phyloP scores from a whole-genome alignment of 1,140 invertebrate genomes.

The Leptopilina boulardi region DNA sequence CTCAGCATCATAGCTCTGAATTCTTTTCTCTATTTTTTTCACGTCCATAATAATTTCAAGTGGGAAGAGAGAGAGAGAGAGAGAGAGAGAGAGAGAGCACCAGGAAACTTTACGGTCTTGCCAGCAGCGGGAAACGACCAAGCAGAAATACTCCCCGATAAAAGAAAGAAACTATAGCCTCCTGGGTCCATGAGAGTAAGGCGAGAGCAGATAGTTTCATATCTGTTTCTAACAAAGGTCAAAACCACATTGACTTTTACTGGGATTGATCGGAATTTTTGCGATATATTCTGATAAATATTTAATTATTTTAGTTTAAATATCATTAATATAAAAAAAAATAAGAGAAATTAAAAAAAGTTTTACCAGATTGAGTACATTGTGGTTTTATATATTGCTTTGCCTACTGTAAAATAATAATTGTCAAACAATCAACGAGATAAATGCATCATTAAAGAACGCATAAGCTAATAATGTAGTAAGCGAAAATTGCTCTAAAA shows the following conservation, averaged over 20 bases:
- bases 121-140: conserved; percentile 1
- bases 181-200: not conserved
- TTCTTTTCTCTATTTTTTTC: conserved; percentile 22
- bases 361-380: not conserved
- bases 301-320: too few species aligned
- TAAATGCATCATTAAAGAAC: not conserved
- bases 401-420: not conserved
- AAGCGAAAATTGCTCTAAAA: conserved; percentile 12
- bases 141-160: conserved; percentile 22
- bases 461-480: not conserved
- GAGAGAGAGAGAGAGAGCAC: too few species aligned
- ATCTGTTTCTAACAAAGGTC: not conserved
- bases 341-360: not conserved
- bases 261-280: too few species aligned
- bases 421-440: not conserved
- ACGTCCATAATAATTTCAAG: conserved; percentile 18
- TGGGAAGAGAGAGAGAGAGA: too few species aligned
- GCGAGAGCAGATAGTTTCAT: conserved; percentile 1
- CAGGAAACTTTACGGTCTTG: conserved; percentile 13
- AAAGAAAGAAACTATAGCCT: not conserved
- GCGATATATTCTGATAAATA: too few species aligned
- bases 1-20: conserved; percentile 1
- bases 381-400: not conserved
- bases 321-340: too few species aligned
- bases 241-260: not conserved